Conservation (phyloP, 2,888 invertebrate genomes). For the Drosophila ustulata region DNA sequence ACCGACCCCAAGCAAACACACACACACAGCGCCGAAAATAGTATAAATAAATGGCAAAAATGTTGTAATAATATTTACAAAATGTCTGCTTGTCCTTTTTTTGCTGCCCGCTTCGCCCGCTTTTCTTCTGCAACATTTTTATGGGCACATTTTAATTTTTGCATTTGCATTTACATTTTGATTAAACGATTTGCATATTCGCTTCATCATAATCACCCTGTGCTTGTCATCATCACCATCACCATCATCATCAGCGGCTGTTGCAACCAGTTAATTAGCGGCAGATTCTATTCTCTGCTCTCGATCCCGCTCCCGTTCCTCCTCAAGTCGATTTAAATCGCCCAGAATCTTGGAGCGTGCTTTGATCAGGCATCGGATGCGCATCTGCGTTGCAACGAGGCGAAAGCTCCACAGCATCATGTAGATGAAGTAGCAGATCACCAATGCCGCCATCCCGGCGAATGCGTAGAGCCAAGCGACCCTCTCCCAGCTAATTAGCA, state of each 20-base stretch:
- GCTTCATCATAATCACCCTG: slow-evolving; percentile 12
- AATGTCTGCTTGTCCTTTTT: slow-evolving; percentile 69
- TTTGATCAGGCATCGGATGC: neutral
- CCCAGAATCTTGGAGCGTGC: neutral
- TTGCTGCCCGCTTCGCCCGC: slow-evolving; percentile 1
- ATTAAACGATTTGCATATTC: slow-evolving; percentile 75
- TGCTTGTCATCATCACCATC: slow-evolving; percentile 7
- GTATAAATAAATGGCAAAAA: slow-evolving; percentile 66
- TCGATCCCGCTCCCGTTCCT: neutral
- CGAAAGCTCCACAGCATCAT: neutral
- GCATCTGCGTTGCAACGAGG: neutral
- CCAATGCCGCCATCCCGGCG: slow-evolving; percentile 12
- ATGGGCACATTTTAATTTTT: slow-evolving; percentile 70
- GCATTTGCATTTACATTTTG: slow-evolving; percentile 75
- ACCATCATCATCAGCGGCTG: neutral
- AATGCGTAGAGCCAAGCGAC: slow-evolving; percentile 27
- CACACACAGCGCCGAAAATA: slow-evolving; percentile 37
- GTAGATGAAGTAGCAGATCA: slow-evolving; percentile 6
- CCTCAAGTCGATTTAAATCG: neutral
- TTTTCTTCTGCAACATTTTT: slow-evolving; percentile 52
- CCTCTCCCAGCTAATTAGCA: slow-evolving; percentile 15
- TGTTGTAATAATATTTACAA: slow-evolving; percentile 78
- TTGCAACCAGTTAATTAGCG: neutral
- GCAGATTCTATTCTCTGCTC: neutral
- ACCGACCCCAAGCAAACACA: slow-evolving; percentile 32